These are phyloP conservation scores for Pandion haliaetus DNA, from an alignment of 2,113 vertebrate genomes.

Conservation along the genomic window DNA sequence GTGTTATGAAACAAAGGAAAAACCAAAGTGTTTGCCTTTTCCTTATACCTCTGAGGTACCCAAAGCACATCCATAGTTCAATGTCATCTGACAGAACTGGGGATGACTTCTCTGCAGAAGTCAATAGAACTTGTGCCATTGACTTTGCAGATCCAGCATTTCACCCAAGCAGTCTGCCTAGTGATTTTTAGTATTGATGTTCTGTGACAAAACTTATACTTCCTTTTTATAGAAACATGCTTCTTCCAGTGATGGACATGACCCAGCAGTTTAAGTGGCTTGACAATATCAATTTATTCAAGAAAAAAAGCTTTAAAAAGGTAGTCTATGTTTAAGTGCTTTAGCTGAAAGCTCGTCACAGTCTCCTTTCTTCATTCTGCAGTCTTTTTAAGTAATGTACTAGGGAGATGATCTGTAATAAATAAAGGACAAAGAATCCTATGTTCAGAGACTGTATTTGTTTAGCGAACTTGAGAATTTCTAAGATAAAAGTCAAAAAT, in stretches of 20 bases:
- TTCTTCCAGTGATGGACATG: constrained; percentile 1
- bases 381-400: neutral
- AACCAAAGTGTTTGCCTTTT: neutral
- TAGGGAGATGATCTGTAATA: constrained; percentile 36
- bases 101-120: neutral
- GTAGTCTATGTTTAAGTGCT: neutral
- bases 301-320: neutral
- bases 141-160: neutral
- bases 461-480: constrained; percentile 49
- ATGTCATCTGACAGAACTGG: neutral
- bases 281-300: constrained; percentile 13
- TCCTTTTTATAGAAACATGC: neutral
- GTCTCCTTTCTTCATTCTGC: neutral
- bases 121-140: neutral
- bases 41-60: neutral
- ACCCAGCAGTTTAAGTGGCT: constrained; percentile 4
- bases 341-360: constrained; percentile 1
- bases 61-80: neutral
- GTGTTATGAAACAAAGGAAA: neutral
- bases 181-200: constrained; percentile 11
- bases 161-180: neutral
- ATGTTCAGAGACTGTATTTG: constrained; percentile 14
- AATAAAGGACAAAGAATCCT: constrained; percentile 33
- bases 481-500: constrained; percentile 57
- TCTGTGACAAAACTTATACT: neutral